These are phyloP conservation scores for Squalus acanthias DNA, from an alignment of 2,797 vertebrate species.

Conservation along the genomic window DNA sequence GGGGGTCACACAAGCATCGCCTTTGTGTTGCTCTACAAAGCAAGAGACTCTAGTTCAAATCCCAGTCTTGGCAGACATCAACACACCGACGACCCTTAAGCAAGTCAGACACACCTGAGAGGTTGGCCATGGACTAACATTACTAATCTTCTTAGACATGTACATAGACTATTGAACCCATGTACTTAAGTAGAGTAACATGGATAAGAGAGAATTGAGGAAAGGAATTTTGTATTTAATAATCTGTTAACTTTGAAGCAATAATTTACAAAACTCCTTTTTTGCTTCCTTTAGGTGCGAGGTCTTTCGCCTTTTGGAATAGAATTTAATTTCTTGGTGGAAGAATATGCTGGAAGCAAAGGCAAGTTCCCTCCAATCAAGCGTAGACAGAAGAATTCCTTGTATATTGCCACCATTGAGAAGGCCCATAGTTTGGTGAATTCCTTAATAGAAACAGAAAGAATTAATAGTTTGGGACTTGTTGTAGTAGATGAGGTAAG, in stretches of 20 bases:
- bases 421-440: slow-evolving; percentile 88
- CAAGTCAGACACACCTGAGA: background rate
- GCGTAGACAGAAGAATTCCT: slow-evolving; percentile 66
- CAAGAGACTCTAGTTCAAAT: background rate
- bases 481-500: slow-evolving; percentile 91
- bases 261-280: background rate
- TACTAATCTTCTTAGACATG: background rate
- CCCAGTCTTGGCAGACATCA: background rate
- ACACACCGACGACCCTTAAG: background rate
- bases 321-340: slow-evolving; percentile 88
- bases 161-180: background rate
- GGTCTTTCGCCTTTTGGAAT: slow-evolving; percentile 77
- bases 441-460: slow-evolving; percentile 75
- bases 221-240: slow-evolving; percentile 5
- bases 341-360: slow-evolving; percentile 95
- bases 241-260: background rate
- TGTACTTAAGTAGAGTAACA: background rate
- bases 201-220: background rate
- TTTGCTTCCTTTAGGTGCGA: slow-evolving; percentile 64
- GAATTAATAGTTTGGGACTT: slow-evolving; percentile 71
- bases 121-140: background rate
- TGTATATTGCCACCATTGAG: slow-evolving; percentile 89
- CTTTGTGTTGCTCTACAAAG: background rate
- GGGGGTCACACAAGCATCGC: background rate
- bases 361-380: slow-evolving; percentile 86